Conservation (phyloP, 2,113 vertebrate genomes). For the Pluvialis apricaria region DNA sequence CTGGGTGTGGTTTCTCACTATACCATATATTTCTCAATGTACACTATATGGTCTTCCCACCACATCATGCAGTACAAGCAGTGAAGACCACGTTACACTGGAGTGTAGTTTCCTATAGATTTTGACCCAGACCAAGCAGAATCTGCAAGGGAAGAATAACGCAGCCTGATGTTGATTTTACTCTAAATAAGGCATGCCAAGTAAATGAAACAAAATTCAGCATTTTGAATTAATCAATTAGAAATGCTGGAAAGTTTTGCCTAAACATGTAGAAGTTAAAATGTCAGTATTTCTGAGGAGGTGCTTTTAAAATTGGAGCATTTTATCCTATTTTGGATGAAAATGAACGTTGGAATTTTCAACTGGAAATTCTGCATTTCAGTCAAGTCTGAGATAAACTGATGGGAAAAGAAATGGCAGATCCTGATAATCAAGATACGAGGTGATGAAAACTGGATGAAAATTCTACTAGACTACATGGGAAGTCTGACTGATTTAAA, state of each 20-base stretch:
- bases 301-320: neutral
- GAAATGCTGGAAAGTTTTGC: neutral
- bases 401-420: neutral
- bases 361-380: neutral
- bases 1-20: neutral
- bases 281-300: neutral
- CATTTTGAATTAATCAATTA: neutral
- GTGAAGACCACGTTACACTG: neutral
- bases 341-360: neutral
- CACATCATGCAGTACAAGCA: neutral
- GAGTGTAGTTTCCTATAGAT: neutral
- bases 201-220: neutral
- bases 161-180: neutral
- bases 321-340: neutral
- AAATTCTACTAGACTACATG: neutral
- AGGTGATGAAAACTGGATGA: slow-evolving; percentile 18
- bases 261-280: neutral
- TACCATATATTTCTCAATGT: neutral
- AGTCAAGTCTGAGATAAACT: neutral
- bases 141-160: neutral
- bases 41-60: neutral
- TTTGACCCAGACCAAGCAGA: neutral
- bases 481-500: slow-evolving; percentile 10
- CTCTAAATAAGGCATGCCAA: neutral
- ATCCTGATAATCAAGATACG: neutral